Percentiles rank a stretch among this genome's conserved stretches.
Evolutionary conservation across 2,888 invertebrate species (phyloP).

Genomic region (Netelia virgata): DNA sequence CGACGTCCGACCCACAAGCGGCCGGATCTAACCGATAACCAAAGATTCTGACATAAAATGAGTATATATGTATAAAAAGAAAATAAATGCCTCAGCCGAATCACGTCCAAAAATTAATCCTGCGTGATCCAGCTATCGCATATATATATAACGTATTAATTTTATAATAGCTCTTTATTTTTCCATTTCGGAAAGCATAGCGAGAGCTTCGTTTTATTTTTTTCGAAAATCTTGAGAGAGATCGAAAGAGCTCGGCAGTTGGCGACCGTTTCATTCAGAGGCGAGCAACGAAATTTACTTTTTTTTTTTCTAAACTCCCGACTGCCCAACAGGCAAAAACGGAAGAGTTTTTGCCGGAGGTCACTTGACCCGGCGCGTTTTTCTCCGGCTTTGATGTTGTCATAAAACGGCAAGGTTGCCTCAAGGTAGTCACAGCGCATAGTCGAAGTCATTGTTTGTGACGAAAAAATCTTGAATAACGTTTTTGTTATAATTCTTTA

Average conservation of each 20-base stretch:
- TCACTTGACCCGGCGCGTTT: no score
- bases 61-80: conserved; percentile 67
- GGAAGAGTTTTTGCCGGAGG: no score
- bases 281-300: no score
- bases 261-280: no score
- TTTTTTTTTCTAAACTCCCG: no score
- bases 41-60: conserved; percentile 68
- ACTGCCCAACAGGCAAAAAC: no score
- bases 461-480: no score
- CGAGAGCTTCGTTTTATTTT: no score
- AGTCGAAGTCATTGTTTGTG: background rate
- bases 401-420: background rate
- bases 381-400: background rate
- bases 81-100: conserved; percentile 69
- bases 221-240: no score
- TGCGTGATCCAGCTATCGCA: background rate
- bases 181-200: background rate
- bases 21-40: conserved; percentile 68
- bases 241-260: no score
- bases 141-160: background rate
- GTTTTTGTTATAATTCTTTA: no score
- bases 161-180: background rate
- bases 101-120: conserved; percentile 59
- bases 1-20: conserved; percentile 64
- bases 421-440: background rate